Base-by-base conservation (phyloP, 1,140 invertebrate species). In the Cyphomyrmex costatus region DNA sequence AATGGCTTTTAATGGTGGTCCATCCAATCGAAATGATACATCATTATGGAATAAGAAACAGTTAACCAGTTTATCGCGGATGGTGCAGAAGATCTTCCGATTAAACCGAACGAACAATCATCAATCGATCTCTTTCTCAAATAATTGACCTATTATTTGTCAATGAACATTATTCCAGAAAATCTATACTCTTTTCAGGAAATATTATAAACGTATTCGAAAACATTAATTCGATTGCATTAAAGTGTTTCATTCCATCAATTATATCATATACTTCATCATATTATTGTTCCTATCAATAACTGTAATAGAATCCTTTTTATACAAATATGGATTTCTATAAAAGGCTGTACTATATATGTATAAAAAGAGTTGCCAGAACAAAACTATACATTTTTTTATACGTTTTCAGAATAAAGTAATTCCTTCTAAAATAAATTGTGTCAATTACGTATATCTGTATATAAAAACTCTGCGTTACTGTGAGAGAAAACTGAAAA, bases 31-130 rank as follows among this genome's bases (percentile, higher is more conserved):
- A 82, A 82, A 82, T 12, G 53, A 82, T 63, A 51, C 24, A 58
- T 71, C 51, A 82, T 82, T 71, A 82, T 12, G 27, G 19, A 71
- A 73, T 73, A 82, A 82, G 79, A 82, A 82, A 36, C 24, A 36
- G 58, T 73, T 82, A 71, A 46, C 24, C 19, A 30, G 33, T 21
- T n/a, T n/a, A 21, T 3, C n/a, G 42, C 58, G 6, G 27, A 53
- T 53, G 8, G 16, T 7, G 79, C 5, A 7, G 0, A 7, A 51
- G 7, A 46, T 58, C 71, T 70, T n/a, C n/a, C 19, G 19, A 53
- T n/a, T n/a, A 53, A 7, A 53, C 3, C 19, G 19, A 53, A n/a
- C 19, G 10, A 46, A 8, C 21, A 49, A 19, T 6, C 4, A 16
- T 21, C 21, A 16, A 49, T 24, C 27, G 3, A 33, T 74, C 6